These are phyloP conservation scores for Habropoda laboriosa DNA, from an alignment of 1,140 invertebrate genomes.

Conservation along the genomic window DNA sequence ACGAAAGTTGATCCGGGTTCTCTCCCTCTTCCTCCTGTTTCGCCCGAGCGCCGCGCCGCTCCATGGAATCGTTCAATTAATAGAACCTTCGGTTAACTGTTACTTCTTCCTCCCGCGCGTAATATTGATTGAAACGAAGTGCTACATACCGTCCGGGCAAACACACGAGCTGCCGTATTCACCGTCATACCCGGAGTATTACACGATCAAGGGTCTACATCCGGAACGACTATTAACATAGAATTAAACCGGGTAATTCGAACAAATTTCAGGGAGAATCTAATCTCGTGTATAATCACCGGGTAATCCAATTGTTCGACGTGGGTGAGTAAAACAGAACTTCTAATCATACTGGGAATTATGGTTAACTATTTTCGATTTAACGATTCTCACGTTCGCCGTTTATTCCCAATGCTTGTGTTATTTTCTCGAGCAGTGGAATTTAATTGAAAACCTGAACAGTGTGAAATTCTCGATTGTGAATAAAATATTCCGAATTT, in stretches of 20 bases:
- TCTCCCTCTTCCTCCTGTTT: not conserved
- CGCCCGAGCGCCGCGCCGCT: too few species aligned
- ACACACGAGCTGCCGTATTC: not conserved
- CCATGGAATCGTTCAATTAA: slow-evolving; percentile 5
- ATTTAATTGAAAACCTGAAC: too few species aligned
- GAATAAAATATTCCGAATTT: too few species aligned
- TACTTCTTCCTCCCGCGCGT: not conserved
- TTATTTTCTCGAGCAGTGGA: too few species aligned
- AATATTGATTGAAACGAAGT: not conserved
- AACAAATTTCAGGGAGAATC: not conserved
- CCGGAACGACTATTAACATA: not conserved
- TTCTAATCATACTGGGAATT: not conserved
- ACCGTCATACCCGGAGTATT: not conserved
- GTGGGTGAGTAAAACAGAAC: not conserved
- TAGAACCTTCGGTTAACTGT: not conserved
- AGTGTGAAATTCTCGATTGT: too few species aligned
- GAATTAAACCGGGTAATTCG: not conserved
- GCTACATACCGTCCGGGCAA: not conserved
- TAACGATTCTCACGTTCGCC: too few species aligned
- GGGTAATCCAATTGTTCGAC: not conserved
- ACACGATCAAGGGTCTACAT: not conserved
- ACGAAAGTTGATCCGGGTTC: slow-evolving; percentile 13
- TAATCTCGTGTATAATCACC: not conserved
- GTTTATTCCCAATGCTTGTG: too few species aligned
- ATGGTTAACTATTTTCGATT: too few species aligned